A percentile compares a stretch with the other conserved stretches of the same genome.
Evolutionary conservation across 2,113 vertebrate genomes (phyloP).

Genomic region (Pseudorhombus dupliciocellatus): DNA sequence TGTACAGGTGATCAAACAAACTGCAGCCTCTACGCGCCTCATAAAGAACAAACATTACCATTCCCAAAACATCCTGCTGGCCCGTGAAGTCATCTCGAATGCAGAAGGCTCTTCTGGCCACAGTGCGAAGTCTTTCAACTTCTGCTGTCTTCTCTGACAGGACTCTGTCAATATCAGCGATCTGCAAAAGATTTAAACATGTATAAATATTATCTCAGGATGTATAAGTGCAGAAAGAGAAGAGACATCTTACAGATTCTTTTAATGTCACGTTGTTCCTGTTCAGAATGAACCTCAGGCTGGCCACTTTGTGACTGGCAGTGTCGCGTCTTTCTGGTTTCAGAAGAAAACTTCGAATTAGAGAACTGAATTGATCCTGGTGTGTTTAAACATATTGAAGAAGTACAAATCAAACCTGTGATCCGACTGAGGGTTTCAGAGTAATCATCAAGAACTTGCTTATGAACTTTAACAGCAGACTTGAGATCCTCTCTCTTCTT

Average conservation of each 20-base stretch:
- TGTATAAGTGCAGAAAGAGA: neutral
- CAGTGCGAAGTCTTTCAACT: constrained; percentile 70
- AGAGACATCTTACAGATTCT: constrained; percentile 71
- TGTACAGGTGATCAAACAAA: no score
- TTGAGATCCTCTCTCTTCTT: constrained; percentile 84
- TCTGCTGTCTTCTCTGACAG: constrained; percentile 76
- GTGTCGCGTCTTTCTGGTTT: constrained; percentile 69
- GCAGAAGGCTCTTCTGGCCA: constrained; percentile 82
- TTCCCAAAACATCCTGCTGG: constrained; percentile 88
- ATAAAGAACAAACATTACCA: constrained; percentile 76
- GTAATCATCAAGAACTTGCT: constrained; percentile 71
- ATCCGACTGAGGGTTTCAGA: constrained; percentile 77
- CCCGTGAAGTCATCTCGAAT: constrained; percentile 81
- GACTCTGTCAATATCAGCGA: constrained; percentile 74
- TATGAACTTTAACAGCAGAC: constrained; percentile 73
- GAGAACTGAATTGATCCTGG: neutral
- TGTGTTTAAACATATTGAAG: neutral
- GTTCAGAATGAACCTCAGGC: constrained; percentile 76
- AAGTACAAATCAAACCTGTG: constrained; percentile 72
- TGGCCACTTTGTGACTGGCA: constrained; percentile 76
- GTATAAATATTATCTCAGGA: fast-evolving
- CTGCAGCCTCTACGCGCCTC: no score
- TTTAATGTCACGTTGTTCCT: constrained; percentile 74
- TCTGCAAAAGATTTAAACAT: constrained; percentile 72
- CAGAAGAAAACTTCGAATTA: neutral